These are phyloP conservation scores for Thyatira batis DNA, from an alignment of 2,888 invertebrate genomes.

Conservation along the genomic window DNA sequence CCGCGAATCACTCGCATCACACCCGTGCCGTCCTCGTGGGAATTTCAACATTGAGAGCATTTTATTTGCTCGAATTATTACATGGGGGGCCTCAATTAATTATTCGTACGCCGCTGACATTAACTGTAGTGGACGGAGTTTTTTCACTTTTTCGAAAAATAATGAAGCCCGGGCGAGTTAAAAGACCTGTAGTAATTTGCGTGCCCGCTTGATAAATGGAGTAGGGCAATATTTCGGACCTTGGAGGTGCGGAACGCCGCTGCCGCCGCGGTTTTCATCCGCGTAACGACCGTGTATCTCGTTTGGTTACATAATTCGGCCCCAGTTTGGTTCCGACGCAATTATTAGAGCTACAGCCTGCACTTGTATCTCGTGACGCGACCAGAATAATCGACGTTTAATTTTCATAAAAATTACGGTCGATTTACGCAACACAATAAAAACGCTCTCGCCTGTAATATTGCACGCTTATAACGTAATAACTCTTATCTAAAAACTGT, in stretches of 20 bases:
- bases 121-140: conserved; percentile 43
- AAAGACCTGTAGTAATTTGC: conserved; percentile 41
- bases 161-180: conserved; percentile 33
- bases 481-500: conserved; percentile 28
- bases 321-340: conserved; percentile 47
- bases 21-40: conserved; percentile 47
- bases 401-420: conserved; percentile 58
- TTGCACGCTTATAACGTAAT: conserved; percentile 16
- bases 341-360: conserved; percentile 53
- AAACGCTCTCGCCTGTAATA: conserved; percentile 27
- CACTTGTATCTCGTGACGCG: conserved; percentile 56
- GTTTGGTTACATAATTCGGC: conserved; percentile 54
- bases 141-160: conserved; percentile 59
- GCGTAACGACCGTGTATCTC: conserved; percentile 49
- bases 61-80: conserved; percentile 58
- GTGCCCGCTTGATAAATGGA: conserved; percentile 50
- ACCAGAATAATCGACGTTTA: conserved; percentile 56
- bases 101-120: conserved; percentile 51
- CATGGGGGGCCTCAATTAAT: conserved; percentile 67
- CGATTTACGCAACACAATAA: conserved; percentile 53
- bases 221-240: conserved; percentile 48
- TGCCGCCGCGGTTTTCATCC: conserved; percentile 45
- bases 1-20: conserved; percentile 46
- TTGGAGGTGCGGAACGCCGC: conserved; percentile 32
- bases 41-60: conserved; percentile 45